Evolutionary conservation across 2,888 invertebrate genomes (phyloP).

Genomic region (Meiosimyza platycephala): DNA sequence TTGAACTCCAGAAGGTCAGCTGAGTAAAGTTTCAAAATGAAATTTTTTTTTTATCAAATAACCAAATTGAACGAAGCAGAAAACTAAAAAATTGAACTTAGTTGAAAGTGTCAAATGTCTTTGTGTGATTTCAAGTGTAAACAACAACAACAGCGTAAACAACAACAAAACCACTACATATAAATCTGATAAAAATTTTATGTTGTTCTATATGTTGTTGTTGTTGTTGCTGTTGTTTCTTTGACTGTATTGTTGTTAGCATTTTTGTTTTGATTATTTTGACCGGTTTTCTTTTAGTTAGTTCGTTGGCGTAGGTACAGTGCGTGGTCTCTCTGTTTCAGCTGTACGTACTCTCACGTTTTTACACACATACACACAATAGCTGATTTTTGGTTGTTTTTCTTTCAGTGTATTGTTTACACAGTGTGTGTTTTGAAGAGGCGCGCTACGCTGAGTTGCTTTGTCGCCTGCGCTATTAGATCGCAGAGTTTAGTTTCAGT

Average conservation of each 20-base stretch:
- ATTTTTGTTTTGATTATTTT: constrained; percentile 6
- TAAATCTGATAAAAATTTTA: constrained; percentile 22
- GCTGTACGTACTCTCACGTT: background rate
- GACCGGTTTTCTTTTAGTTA: constrained; percentile 5
- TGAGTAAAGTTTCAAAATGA: no score
- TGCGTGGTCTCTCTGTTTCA: background rate
- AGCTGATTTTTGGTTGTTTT: background rate
- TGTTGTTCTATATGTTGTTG: background rate
- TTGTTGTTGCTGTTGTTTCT: background rate
- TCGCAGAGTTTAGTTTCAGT: constrained; percentile 23
- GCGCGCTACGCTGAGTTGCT: background rate
- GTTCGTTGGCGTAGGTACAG: no score
- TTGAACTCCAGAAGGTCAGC: no score
- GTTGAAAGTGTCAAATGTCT: background rate
- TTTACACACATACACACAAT: background rate
- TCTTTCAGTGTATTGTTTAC: no score
- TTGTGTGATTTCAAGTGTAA: constrained; percentile 8
- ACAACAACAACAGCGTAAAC: no score
- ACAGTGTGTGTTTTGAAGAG: background rate
- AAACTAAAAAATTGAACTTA: no score
- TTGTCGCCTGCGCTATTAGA: constrained; percentile 1
- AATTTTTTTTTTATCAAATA: no score
- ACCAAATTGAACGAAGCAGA: no score
- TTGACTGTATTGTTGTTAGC: background rate
- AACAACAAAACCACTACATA: constrained; percentile 21